phyloP scores from a whole-genome alignment of 2,113 vertebrate genomes.

The Mirza zaza region DNA sequence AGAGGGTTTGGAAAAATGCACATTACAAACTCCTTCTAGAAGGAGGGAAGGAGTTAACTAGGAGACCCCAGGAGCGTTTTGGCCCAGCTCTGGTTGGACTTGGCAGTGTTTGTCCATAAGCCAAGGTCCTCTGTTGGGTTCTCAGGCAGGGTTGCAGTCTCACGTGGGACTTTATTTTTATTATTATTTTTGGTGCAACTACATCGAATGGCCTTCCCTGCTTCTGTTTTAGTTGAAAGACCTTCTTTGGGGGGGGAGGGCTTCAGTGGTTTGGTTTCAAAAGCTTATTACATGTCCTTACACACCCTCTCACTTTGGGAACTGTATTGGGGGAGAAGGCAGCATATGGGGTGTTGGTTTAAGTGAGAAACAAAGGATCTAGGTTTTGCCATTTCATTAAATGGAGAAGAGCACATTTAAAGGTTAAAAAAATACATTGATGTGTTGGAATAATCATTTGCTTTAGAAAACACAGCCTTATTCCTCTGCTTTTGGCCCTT shows the following conservation, averaged over 20 bases:
- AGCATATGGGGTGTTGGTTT: neutral
- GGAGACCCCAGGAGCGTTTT: neutral
- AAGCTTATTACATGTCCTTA: neutral
- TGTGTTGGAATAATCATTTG: neutral
- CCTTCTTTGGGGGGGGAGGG: neutral
- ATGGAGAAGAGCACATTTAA: neutral
- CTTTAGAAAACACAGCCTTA: neutral
- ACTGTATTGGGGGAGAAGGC: neutral
- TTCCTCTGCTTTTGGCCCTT: neutral
- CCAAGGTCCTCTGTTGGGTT: neutral
- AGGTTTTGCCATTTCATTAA: neutral
- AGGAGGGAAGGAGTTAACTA: neutral
- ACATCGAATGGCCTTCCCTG: neutral
- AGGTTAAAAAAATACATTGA: neutral
- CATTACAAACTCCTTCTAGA: neutral
- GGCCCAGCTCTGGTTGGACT: neutral
- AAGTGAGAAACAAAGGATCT: neutral
- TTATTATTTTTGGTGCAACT: neutral
- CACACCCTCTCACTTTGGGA: neutral
- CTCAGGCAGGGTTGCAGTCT: neutral
- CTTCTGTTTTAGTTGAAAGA: neutral
- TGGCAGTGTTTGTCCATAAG: neutral
- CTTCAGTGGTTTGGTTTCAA: slow-evolving; percentile 41
- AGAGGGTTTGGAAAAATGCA: neutral
- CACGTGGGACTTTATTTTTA: neutral